Percentiles rank a stretch among this genome's conserved stretches.
These are phyloP conservation scores for Leptopterna dolabrata DNA, from an alignment of 2,888 invertebrate genomes.

Conservation along the genomic window DNA sequence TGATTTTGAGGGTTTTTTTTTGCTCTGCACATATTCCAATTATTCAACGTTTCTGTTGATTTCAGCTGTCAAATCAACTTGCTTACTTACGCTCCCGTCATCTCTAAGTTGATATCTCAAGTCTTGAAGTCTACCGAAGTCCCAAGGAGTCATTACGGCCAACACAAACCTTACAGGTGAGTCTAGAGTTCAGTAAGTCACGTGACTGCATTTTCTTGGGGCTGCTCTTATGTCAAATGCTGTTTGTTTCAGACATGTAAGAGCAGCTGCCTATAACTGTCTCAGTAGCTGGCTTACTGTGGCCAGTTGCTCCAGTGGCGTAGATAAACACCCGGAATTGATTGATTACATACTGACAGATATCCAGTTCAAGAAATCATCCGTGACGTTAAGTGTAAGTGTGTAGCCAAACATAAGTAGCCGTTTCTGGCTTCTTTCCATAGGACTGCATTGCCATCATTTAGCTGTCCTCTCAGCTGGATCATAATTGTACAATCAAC, in stretches of 20 bases:
- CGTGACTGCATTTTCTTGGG: too few species aligned
- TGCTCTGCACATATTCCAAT: too few species aligned
- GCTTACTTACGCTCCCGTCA: slow-evolving; percentile 40
- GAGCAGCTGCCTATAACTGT: slow-evolving; percentile 15
- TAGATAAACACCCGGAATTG: slow-evolving; percentile 33
- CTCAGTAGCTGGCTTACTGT: slow-evolving; percentile 12
- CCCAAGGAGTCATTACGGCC: slow-evolving; percentile 34
- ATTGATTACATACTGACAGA: slow-evolving; percentile 13
- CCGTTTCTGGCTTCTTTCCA: too few species aligned
- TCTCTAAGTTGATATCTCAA: slow-evolving; percentile 52
- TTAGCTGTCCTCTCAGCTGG: too few species aligned
- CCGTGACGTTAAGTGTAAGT: slow-evolving; percentile 42
- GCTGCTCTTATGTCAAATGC: too few species aligned
- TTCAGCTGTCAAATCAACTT: slow-evolving; percentile 47
- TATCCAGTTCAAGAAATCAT: slow-evolving; percentile 23
- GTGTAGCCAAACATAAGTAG: too few species aligned
- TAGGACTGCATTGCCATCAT: too few species aligned
- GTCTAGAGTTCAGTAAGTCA: background rate
- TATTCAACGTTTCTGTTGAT: too few species aligned
- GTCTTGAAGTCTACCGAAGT: slow-evolving; percentile 48
- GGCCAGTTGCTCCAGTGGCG: background rate
- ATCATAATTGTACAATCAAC: too few species aligned
- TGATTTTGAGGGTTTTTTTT: too few species aligned
- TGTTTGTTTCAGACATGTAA: slow-evolving; percentile 27
- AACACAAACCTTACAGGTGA: slow-evolving; percentile 54